Conservation (phyloP, 2,113 vertebrate genomes). For the Mesocricetus auratus region DNA sequence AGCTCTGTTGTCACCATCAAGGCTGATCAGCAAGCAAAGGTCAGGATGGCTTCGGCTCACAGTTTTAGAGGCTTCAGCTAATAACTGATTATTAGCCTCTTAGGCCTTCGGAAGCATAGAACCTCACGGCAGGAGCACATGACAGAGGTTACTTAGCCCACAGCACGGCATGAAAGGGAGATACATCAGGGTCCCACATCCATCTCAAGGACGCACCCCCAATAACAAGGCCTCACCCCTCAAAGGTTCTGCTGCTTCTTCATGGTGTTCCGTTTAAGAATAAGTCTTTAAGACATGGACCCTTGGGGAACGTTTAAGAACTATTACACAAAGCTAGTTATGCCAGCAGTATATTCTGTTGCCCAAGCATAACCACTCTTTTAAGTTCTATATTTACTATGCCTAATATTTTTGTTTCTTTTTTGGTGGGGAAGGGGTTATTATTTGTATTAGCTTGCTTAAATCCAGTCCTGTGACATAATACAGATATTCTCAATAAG, state of each 20-base stretch:
- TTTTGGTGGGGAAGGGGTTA: not conserved
- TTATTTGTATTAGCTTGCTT: not conserved
- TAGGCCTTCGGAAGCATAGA: not conserved
- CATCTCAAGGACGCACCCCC: not conserved
- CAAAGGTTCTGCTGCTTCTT: too few relatives aligned
- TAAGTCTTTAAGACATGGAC: not conserved
- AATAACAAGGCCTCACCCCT: not conserved
- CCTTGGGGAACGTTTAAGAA: not conserved
- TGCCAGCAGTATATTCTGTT: not conserved
- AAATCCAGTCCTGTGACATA: constrained; percentile 2
- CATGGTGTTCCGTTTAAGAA: too few relatives aligned
- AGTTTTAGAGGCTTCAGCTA: not conserved
- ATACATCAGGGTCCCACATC: not conserved
- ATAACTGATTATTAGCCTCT: not conserved
- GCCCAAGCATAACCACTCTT: not conserved
- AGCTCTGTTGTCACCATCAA: not conserved
- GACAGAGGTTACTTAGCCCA: too few relatives aligned
- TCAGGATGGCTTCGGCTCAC: too few relatives aligned
- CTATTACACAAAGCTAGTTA: not conserved
- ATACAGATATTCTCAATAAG: constrained; percentile 10
- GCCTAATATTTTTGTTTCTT: not conserved
- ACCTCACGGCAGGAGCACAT: not conserved
- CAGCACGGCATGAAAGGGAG: not conserved
- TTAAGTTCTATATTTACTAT: not conserved
- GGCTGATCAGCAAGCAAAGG: not conserved